These are phyloP conservation scores for Polydrusus pterygomalis DNA, from an alignment of 2,888 invertebrate genomes.

Conservation along the genomic window DNA sequence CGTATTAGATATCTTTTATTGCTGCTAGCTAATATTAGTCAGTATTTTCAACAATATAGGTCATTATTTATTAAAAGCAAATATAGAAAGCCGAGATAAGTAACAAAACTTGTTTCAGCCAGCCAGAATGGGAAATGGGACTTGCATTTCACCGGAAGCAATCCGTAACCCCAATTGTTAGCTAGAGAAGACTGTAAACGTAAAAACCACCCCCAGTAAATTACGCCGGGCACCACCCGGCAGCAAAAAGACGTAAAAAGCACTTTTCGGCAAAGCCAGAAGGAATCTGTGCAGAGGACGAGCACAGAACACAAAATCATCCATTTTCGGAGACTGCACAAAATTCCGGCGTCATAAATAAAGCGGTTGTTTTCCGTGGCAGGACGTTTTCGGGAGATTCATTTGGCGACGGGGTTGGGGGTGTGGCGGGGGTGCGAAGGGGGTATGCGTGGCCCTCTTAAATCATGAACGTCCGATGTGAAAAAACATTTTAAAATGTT, in stretches of 20 bases:
- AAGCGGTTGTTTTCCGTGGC: conserved; percentile 55
- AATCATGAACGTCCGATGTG: conserved; percentile 16
- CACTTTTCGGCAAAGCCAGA: conserved; percentile 50
- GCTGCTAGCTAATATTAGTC: no score
- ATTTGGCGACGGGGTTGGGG: conserved; percentile 54
- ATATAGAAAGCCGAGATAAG: no score
- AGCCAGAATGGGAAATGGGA: background rate
- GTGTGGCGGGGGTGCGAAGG: background rate
- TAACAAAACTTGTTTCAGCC: background rate
- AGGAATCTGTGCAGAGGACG: conserved; percentile 51
- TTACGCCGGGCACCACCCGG: conserved; percentile 29
- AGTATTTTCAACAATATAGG: no score
- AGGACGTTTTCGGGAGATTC: conserved; percentile 56
- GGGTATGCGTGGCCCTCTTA: conserved; percentile 18
- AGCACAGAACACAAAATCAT: conserved; percentile 45
- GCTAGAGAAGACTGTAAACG: conserved; percentile 37
- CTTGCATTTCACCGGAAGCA: conserved; percentile 23
- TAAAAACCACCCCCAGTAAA: conserved; percentile 50
- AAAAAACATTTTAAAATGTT: conserved; percentile 6
- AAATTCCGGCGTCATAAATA: conserved; percentile 56
- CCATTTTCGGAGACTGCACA: conserved; percentile 53
- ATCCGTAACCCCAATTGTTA: conserved; percentile 34
- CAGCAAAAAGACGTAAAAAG: conserved; percentile 44
- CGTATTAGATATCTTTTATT: no score
- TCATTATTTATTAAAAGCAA: no score